Percentiles rank a stretch among this genome's conserved stretches.
Evolutionary conservation across 2,113 vertebrate species (phyloP).

Genomic region (Elaphurus davidianus): DNA sequence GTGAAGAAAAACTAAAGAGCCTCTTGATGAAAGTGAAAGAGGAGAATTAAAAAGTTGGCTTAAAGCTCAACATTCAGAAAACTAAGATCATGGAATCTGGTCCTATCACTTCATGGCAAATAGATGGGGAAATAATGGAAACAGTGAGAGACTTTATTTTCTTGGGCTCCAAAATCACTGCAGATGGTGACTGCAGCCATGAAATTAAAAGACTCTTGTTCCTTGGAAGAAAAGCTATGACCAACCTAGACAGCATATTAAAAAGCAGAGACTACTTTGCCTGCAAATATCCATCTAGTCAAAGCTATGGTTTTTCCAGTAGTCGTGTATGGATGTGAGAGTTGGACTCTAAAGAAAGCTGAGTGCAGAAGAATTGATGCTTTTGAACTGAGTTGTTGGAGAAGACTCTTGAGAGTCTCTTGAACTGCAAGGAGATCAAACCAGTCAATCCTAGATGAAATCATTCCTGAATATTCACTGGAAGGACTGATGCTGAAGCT

Average conservation of each 20-base stretch:
- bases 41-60: not conserved
- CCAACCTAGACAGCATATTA: not conserved
- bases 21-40: no score
- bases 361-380: not conserved
- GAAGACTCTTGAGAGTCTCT: not conserved
- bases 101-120: not conserved
- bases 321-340: not conserved
- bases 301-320: not conserved
- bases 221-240: not conserved
- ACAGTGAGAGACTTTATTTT: not conserved
- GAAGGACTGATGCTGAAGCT: not conserved
- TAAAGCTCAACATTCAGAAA: not conserved
- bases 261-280: not conserved
- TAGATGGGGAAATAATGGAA: not conserved
- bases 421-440: not conserved
- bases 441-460: not conserved
- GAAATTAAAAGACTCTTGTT: not conserved
- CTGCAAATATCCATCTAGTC: fast-evolving
- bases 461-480: not conserved
- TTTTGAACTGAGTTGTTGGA: not conserved
- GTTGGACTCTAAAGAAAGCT: not conserved
- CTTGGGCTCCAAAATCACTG: not conserved
- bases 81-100: not conserved
- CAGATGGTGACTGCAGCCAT: not conserved
- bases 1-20: no score